phyloP scores from a whole-genome alignment of 2,113 vertebrate genomes.

The Probosciger aterrimus region DNA sequence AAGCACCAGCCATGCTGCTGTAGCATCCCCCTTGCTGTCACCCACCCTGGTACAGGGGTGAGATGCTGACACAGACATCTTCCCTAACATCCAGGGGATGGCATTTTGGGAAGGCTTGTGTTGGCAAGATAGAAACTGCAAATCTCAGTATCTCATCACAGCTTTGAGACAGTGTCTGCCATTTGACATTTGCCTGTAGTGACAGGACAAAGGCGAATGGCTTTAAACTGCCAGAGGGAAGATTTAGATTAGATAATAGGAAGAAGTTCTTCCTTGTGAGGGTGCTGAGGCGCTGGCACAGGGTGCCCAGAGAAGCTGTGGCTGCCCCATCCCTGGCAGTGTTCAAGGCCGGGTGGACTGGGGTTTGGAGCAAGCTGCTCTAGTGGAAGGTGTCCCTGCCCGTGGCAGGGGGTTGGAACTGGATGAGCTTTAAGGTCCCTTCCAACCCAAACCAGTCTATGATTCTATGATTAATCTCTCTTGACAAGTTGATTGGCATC shows the following conservation, averaged over 20 bases:
- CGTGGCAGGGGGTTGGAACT: fast-evolving
- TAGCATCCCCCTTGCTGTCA: fast-evolving
- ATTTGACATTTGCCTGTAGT: neutral
- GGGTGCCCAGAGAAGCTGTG: neutral
- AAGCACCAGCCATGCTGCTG: neutral
- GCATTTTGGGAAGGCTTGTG: neutral
- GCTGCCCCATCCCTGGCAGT: neutral
- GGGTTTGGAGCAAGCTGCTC: neutral
- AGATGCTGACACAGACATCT: neutral
- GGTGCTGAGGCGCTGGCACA: neutral
- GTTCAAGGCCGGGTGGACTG: too few relatives aligned
- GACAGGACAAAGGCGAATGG: neutral
- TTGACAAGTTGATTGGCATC: neutral
- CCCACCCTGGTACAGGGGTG: too few relatives aligned
- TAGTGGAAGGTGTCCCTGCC: neutral
- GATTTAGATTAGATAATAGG: neutral
- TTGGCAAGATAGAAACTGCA: fast-evolving
- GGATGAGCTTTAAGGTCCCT: neutral
- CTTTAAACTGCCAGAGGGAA: neutral
- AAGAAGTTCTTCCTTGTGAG: neutral
- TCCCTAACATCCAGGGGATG: fast-evolving
- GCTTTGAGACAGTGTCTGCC: neutral
- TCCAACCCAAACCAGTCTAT: neutral
- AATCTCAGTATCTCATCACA: neutral
- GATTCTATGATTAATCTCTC: neutral